Base-by-base conservation (phyloP, 2,888 invertebrate genomes). In the Meteorus cinctellus region DNA sequence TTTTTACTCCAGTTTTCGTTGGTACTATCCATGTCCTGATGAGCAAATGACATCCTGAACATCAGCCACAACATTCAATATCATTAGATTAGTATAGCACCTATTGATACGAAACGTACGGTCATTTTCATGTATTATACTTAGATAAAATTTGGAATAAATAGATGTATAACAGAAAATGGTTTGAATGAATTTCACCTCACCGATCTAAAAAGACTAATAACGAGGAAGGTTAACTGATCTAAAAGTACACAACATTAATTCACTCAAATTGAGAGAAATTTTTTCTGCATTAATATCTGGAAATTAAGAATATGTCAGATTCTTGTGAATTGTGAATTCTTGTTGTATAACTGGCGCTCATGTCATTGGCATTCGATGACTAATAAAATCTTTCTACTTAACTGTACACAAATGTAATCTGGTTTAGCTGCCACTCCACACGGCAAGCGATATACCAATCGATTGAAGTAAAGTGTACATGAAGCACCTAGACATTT, bases 241-340 rank as follows among this genome's bases (percentile, higher is more conserved):
- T 29, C 63, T 16, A 31, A n/a, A n/a, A 34, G 34, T n/a, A 69
- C 76, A 67, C 73, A 72, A 69, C 83, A 82, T 87, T 87, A 86
- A 87, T 86, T 87, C 86, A 79, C 84, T 86, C 85, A 87, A 87
- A 87, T 86, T 86, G 86, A 86, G 83, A 85, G 82, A 84, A 86
- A 87, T 84, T 86, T 86, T 87, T 87, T 82, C 86, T 86, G 82
- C 82, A 82, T 87, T 86, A 86, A 85, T 85, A 83, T 83, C 83
- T 77, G 83, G 78, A 85, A 85, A 86, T 86, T 84, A 87, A 48
- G n/a, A n/a, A n/a, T n/a, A n/a, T n/a, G n/a, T n/a, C n/a, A 4
- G 10, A 48, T 48, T 48, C n/a, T 6, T 48, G 3, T 48, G 2
- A 48, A n/a, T 48, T 14, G 16, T 48, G 10, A 4, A 48, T 48